A percentile compares a stretch with the other conserved stretches of the same genome.
Conservation (phyloP, 2,888 invertebrate species). For the Nasonia oneida region DNA sequence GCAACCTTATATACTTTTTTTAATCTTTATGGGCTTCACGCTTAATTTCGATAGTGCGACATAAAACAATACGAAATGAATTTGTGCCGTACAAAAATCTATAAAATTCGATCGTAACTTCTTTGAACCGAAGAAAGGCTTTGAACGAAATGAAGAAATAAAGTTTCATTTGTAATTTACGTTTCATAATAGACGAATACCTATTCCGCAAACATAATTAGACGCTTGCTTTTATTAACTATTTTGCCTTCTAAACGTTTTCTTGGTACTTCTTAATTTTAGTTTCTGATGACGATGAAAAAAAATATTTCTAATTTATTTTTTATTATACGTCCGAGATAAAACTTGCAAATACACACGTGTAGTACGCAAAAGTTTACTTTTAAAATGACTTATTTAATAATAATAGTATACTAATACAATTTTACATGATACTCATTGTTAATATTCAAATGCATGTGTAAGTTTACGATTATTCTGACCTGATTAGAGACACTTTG, state of each 20-base stretch:
- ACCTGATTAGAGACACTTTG: not conserved
- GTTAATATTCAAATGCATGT: too few species aligned
- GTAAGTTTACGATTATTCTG: not conserved
- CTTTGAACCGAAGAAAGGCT: slow-evolving; percentile 10
- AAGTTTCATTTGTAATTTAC: slow-evolving; percentile 36
- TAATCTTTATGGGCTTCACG: slow-evolving; percentile 39
- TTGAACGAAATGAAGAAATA: not conserved
- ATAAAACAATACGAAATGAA: slow-evolving; percentile 47
- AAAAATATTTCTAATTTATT: not conserved
- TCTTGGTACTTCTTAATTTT: not conserved
- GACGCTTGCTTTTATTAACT: not conserved
- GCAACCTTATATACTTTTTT: slow-evolving; percentile 47
- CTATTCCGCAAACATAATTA: slow-evolving; percentile 23
- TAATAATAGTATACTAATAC: too few species aligned
- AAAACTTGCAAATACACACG: not conserved
- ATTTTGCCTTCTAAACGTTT: not conserved
- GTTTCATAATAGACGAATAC: slow-evolving; percentile 24
- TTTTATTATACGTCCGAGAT: not conserved
- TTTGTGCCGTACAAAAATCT: slow-evolving; percentile 39
- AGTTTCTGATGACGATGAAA: not conserved
- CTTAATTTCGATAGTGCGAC: slow-evolving; percentile 27
- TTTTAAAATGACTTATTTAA: too few species aligned
- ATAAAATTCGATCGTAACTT: slow-evolving; percentile 41
- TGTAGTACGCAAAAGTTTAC: too few species aligned
- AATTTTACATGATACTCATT: too few species aligned